Conservation (phyloP, 35 echinoderm and acorn worm genomes). For the Holothuria glaberrima region DNA sequence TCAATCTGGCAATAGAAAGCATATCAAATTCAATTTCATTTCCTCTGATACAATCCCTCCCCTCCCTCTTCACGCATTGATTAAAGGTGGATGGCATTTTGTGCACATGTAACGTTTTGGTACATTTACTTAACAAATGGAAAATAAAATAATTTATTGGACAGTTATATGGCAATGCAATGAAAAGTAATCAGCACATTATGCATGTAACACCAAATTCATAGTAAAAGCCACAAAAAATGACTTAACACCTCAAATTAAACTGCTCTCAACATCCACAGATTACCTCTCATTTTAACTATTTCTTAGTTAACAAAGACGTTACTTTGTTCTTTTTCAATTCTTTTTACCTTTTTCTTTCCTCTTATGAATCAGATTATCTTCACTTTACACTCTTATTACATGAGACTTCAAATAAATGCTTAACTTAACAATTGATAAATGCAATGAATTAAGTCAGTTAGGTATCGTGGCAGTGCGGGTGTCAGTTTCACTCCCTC, state of each 20-base stretch:
- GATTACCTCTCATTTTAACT: no score
- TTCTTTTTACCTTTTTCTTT: not conserved
- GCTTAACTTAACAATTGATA: not conserved
- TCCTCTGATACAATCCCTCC: no score
- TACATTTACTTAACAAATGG: not conserved
- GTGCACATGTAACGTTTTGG: not conserved
- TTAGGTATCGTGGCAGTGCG: not conserved
- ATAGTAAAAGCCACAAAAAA: not conserved
- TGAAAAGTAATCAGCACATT: not conserved
- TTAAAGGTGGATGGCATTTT: constrained; percentile 8
- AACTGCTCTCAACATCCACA: not conserved
- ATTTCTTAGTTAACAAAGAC: no score
- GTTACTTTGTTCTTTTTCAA: not conserved
- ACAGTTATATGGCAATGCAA: not conserved
- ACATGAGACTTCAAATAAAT: not conserved
- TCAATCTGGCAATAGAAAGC: constrained; percentile 1
- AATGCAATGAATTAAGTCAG: no score
- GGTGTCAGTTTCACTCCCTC: not conserved
- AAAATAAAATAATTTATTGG: not conserved
- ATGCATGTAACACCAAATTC: not conserved
- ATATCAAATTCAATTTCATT: no score
- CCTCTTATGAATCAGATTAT: not conserved
- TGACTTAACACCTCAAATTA: not conserved
- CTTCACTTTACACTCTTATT: not conserved
- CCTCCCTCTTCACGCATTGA: no score